Conservation (phyloP, 2,113 vertebrate species). For the Grantiella picta region DNA sequence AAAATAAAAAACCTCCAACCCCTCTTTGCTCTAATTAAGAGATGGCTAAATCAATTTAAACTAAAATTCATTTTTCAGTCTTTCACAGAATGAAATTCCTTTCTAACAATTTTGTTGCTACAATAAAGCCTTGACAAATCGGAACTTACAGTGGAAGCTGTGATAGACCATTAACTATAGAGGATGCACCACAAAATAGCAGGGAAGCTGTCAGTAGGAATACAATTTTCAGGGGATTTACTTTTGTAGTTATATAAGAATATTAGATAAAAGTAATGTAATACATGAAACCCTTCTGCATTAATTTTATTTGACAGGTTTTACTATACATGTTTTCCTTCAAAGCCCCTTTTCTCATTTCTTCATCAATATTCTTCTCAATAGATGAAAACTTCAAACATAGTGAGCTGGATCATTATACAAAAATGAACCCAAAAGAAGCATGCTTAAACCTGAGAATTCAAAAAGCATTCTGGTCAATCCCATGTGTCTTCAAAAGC, state of each 20-base stretch:
- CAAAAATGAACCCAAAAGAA: background rate
- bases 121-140: slow-evolving; percentile 37
- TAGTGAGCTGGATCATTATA: background rate
- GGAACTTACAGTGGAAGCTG: background rate
- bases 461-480: background rate
- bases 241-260: slow-evolving; percentile 29
- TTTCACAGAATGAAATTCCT: background rate
- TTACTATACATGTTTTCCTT: slow-evolving; percentile 3
- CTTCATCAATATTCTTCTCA: background rate
- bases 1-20: background rate
- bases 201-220: slow-evolving; percentile 40
- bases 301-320: slow-evolving; percentile 14
- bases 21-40: slow-evolving; percentile 1
- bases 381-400: background rate
- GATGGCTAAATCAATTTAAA: slow-evolving; percentile 7
- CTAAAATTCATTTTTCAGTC: background rate
- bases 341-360: slow-evolving; percentile 12
- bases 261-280: slow-evolving; percentile 38
- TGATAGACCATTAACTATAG: slow-evolving; percentile 42
- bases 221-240: slow-evolving; percentile 9
- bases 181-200: slow-evolving; percentile 32
- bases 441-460: background rate
- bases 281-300: background rate
- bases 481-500: background rate
- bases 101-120: slow-evolving; percentile 13